Evolutionary conservation across 2,797 vertebrate genomes (phyloP), one percentile per base, ranked within the genome.

Genomic region (Neopelma chrysocephalum): DNA sequence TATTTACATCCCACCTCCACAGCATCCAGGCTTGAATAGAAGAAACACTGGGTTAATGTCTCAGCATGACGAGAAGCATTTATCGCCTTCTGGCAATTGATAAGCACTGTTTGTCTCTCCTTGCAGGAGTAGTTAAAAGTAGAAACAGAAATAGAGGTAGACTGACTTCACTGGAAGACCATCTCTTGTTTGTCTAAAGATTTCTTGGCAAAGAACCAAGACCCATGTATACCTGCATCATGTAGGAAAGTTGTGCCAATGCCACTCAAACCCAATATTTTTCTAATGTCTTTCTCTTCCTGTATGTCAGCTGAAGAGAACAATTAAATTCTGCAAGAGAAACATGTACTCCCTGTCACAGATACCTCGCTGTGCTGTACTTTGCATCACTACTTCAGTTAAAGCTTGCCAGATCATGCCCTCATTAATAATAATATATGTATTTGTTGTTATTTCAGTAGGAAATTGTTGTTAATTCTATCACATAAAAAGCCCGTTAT

Each of bases 91-190:
- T 82, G 79, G 56, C 80, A 62, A 58, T 32, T 47, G 19, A 12
- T 36, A 50, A 38, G 26, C 42, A 69, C 81, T 71, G 48, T n/a
- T 51, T 21, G n/a, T 88, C 60, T 62, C 62, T 84, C 50, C 27
- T 76, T 54, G 5, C 22, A 84, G 79, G 66, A 86, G 26, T 82
- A 91, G 54, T 84, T 97, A 19, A 32, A 86, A 96, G 82, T 61
- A 91, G 71, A 84, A 96, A 89, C 83, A 96, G 48, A 91, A 93
- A 76, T 68, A 92, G 79, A 68, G 68, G 34, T 57, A 58, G 81
- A 73, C 58, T 58, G 65, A 38, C 36, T 79, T 92, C 83, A 62
- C 50, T 66, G 81, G 72, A 81, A 81, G 69, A 89, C 38, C 3
- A 4, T 3, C 3, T 51, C 45, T 70, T 81, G 6, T 58, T 70